Conservation (phyloP, 2,797 vertebrate species). For the Peromyscus nudipes region DNA sequence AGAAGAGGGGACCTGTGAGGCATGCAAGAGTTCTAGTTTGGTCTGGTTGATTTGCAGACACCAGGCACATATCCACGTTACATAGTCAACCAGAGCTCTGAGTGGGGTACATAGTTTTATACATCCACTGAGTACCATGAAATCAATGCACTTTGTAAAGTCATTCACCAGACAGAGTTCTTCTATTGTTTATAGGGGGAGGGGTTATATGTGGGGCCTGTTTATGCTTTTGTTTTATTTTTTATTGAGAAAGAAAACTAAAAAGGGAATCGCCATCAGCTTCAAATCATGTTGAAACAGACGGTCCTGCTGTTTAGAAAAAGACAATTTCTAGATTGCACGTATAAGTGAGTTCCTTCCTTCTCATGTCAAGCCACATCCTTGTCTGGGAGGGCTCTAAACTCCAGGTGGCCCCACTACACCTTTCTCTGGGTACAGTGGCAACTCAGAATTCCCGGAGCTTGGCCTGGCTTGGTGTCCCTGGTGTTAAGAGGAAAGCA, state of each 20-base stretch:
- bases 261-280: neutral
- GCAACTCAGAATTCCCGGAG: neutral
- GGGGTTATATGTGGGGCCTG: neutral
- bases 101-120: neutral
- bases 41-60: neutral
- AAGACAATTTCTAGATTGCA: neutral
- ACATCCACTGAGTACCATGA: neutral
- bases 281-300: neutral
- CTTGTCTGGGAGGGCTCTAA: neutral
- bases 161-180: slow-evolving; percentile 29
- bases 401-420: neutral
- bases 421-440: neutral
- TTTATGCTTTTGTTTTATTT: neutral
- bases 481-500: neutral
- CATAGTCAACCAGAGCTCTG: neutral
- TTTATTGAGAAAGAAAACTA: neutral
- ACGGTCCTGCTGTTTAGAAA: neutral
- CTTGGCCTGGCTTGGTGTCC: neutral
- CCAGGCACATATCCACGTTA: neutral
- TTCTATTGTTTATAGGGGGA: neutral
- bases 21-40: neutral
- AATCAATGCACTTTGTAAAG: neutral
- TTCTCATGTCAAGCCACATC: neutral
- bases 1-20: neutral
- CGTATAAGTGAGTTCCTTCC: neutral